phyloP scores from a whole-genome alignment of 2,113 vertebrate species.

The Sturnus vulgaris region DNA sequence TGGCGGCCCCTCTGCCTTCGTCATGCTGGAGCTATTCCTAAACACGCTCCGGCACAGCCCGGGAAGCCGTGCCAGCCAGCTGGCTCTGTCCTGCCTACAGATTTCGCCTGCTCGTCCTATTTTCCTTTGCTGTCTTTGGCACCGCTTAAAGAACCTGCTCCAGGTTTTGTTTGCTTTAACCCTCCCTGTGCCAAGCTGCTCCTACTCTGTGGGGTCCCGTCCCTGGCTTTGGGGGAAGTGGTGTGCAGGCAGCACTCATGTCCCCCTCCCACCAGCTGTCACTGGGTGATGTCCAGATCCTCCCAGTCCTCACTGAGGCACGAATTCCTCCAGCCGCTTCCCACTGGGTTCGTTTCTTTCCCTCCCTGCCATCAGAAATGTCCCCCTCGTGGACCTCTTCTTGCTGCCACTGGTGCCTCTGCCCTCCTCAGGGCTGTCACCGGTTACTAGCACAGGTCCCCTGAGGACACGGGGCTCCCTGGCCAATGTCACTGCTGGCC shows the following conservation, averaged over 20 bases:
- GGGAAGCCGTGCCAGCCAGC: constrained; percentile 45
- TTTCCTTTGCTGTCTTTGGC: constrained; percentile 37
- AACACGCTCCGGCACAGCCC: not conserved
- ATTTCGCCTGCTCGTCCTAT: constrained; percentile 11
- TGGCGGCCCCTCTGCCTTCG: not conserved
- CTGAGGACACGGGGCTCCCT: not conserved
- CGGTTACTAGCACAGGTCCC: not conserved
- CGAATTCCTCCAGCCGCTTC: not conserved
- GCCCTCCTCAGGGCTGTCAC: not conserved
- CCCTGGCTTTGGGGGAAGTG: not conserved
- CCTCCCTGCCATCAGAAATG: not conserved
- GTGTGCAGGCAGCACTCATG: rapidly evolving
- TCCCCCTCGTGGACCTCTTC: not conserved
- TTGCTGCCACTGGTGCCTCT: not conserved
- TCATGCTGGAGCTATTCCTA: constrained; percentile 43
- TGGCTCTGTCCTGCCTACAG: constrained; percentile 47
- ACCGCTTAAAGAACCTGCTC: not conserved
- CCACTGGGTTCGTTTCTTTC: rapidly evolving
- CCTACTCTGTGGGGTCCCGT: not conserved
- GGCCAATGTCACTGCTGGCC: not conserved
- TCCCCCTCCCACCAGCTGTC: not conserved
- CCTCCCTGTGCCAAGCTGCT: not conserved
- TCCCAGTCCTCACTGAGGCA: not conserved
- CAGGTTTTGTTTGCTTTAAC: not conserved
- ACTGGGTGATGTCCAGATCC: not conserved